Percentiles rank a stretch among this genome's conserved stretches.
These are phyloP conservation scores for Cydia strobilella DNA, from an alignment of 1,140 invertebrate species.

Conservation along the genomic window DNA sequence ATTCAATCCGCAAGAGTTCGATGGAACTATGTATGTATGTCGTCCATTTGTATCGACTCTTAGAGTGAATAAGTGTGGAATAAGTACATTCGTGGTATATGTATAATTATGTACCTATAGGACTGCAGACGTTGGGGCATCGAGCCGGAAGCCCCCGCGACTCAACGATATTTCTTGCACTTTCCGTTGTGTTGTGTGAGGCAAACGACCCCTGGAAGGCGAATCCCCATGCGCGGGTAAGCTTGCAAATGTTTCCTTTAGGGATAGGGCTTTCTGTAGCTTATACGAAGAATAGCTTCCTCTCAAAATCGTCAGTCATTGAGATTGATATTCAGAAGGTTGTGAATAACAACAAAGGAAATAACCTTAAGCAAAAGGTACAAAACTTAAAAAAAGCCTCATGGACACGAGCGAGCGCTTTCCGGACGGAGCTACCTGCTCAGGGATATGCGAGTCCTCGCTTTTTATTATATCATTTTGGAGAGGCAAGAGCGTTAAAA, in stretches of 20 bases:
- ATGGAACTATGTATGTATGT: not conserved
- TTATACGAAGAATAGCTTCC: not conserved
- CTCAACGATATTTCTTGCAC: slow-evolving; percentile 55
- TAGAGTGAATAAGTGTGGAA: not conserved
- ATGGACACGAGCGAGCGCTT: slow-evolving; percentile 50
- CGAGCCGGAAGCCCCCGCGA: slow-evolving; percentile 45
- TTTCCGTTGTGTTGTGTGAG: slow-evolving; percentile 51
- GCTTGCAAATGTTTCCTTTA: slow-evolving; percentile 4
- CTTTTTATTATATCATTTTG: slow-evolving; percentile 3
- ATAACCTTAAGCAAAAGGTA: slow-evolving; percentile 42
- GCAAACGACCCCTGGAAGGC: slow-evolving; percentile 55
- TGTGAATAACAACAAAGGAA: slow-evolving; percentile 39
- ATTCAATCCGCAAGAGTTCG: not conserved
- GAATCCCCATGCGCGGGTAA: slow-evolving; percentile 45
- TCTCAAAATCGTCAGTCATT: slow-evolving; percentile 1
- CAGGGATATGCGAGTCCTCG: slow-evolving; percentile 33
- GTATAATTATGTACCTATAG: no score
- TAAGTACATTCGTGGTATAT: slow-evolving; percentile 12
- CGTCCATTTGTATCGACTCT: not conserved
- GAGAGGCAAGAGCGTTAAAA: slow-evolving; percentile 5
- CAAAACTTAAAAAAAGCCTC: slow-evolving; percentile 54
- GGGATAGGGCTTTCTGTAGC: not conserved
- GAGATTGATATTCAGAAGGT: slow-evolving; percentile 10
- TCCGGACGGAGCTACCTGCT: slow-evolving; percentile 60
- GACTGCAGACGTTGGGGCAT: slow-evolving; percentile 36